Evolutionary conservation across 2,888 invertebrate genomes (phyloP).

Genomic region (Rotaria macrura): DNA sequence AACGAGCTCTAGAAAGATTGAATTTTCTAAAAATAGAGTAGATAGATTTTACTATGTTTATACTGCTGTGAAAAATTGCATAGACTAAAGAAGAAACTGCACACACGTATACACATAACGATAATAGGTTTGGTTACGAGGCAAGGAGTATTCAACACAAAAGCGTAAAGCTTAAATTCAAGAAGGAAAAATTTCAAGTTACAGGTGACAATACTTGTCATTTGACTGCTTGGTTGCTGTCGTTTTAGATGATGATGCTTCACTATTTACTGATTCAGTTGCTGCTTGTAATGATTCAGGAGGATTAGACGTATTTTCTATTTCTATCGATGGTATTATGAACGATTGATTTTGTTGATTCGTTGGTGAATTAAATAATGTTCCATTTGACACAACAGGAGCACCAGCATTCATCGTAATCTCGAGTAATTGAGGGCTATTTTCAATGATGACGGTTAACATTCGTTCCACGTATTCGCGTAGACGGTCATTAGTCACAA

Average conservation of each 20-base stretch:
- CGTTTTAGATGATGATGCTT: neutral
- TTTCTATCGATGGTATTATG: neutral
- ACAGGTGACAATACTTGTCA: constrained; percentile 14
- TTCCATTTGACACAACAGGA: no score
- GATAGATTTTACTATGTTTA: no score
- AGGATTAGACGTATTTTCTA: neutral
- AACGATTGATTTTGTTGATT: no score
- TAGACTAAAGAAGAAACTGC: no score
- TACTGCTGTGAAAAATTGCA: no score
- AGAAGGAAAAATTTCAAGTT: neutral
- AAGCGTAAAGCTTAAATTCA: neutral
- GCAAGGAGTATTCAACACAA: no score
- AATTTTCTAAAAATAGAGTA: no score
- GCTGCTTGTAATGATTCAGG: neutral
- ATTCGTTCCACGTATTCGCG: constrained; percentile 11
- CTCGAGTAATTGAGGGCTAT: constrained; percentile 12
- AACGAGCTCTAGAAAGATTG: no score
- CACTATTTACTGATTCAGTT: neutral
- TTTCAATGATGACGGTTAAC: neutral
- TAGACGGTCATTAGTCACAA: neutral
- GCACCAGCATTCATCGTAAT: neutral
- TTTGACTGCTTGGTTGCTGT: neutral
- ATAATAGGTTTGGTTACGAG: no score
- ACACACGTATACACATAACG: no score
- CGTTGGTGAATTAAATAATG: no score